Evolutionary conservation across 92 coral and sea anemone species (phyloP).

Genomic region (Montipora capitata): DNA sequence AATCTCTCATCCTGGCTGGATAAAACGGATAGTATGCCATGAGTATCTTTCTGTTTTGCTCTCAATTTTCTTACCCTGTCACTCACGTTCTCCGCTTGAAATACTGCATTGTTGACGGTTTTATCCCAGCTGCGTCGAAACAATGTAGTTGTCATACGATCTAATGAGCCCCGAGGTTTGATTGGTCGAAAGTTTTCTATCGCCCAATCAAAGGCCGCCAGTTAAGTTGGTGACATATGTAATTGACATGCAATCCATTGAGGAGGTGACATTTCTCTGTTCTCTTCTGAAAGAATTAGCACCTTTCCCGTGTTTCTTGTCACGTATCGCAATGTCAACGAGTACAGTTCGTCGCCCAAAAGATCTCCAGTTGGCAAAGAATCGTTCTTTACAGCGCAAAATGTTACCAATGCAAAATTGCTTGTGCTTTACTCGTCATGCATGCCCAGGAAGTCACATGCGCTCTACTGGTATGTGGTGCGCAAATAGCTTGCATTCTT

Average conservation of each 20-base stretch:
- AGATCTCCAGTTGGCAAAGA: conserved; percentile 70
- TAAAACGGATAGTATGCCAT: conserved; percentile 96
- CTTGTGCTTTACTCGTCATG: neutral
- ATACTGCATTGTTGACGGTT: conserved; percentile 90
- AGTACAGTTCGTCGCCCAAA: conserved; percentile 88
- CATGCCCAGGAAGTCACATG: conserved; percentile 50
- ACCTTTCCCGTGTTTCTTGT: conserved; percentile 98
- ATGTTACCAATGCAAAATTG: conserved; percentile 26
- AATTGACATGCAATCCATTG: conserved; percentile 97
- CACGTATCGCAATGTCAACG: conserved; percentile 87
- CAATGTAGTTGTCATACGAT: conserved; percentile 92
- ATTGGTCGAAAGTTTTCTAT: conserved; percentile 82
- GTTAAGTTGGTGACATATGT: conserved; percentile 87
- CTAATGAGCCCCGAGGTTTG: conserved; percentile 86
- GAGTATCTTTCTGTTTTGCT: conserved; percentile 7
- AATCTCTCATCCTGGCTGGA: conserved; percentile 91
- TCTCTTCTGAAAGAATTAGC: conserved; percentile 98
- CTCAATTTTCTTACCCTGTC: conserved; percentile 12
- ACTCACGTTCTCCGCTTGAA: conserved; percentile 63
- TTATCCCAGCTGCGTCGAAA: conserved; percentile 95
- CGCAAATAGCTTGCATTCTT: conserved; percentile 8
- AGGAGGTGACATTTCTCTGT: conserved; percentile 97
- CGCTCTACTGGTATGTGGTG: conserved; percentile 15
- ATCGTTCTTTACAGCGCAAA: conserved; percentile 28
- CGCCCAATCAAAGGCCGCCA: conserved; percentile 83